A percentile compares a stretch with the other conserved stretches of the same genome.
Conservation (phyloP, 35 echinoderm and acorn worm species). For the Apostichopus californicus region DNA sequence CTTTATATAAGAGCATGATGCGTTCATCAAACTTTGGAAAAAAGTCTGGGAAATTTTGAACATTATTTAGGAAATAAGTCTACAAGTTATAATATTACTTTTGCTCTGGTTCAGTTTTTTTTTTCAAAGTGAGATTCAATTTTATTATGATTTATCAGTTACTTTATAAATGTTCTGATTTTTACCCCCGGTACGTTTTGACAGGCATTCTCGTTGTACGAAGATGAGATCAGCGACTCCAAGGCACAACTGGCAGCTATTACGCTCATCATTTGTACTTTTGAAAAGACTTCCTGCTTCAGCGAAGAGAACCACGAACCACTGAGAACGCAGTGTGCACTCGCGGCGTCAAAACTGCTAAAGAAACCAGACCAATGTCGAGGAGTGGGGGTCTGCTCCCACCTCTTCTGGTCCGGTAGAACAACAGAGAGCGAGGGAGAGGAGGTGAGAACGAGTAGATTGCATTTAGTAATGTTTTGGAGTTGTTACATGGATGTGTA, state of each 20-base stretch:
- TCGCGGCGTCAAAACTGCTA: conserved; percentile 86
- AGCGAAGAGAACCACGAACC: conserved; percentile 98
- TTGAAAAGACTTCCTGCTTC: conserved; percentile 92
- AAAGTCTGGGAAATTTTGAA: too few relatives aligned
- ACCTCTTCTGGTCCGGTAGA: conserved; percentile 98
- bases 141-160: too few relatives aligned
- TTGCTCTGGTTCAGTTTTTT: too few relatives aligned
- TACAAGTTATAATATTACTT: too few relatives aligned
- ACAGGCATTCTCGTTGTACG: conserved; percentile 88
- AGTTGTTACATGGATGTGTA: too few relatives aligned
- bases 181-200: background rate
- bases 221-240: conserved; percentile 98
- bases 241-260: conserved; percentile 96
- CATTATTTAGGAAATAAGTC: too few relatives aligned
- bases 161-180: background rate
- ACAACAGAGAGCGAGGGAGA: conserved; percentile 87
- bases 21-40: too few relatives aligned
- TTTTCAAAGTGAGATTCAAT: too few relatives aligned
- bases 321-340: conserved; percentile 83
- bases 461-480: background rate
- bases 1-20: too few relatives aligned
- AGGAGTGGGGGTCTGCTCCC: conserved; percentile 87
- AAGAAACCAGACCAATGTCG: conserved; percentile 99
- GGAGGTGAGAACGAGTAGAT: conserved; percentile 69
- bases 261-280: conserved; percentile 94